These are phyloP conservation scores for Leptodactylus fuscus DNA, from an alignment of 2,113 vertebrate genomes.

Conservation along the genomic window DNA sequence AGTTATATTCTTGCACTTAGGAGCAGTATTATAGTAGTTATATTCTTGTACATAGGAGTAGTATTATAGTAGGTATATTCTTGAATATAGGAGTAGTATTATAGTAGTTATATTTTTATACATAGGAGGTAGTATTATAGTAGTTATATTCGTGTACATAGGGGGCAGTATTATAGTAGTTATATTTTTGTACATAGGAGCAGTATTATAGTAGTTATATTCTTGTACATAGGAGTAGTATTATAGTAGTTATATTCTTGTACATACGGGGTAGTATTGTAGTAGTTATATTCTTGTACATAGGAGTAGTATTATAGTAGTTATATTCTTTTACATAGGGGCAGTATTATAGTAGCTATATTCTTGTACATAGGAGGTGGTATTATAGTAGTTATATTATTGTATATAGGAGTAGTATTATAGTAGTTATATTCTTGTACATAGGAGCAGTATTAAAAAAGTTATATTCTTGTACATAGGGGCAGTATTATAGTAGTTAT, in stretches of 20 bases:
- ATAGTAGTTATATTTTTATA: no score
- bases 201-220: conserved; percentile 7
- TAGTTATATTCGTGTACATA: no score
- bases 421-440: conserved; percentile 6
- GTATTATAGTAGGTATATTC: no score
- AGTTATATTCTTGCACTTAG: no score
- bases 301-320: conserved; percentile 12
- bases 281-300: conserved; percentile 11
- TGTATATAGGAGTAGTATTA: conserved; percentile 3
- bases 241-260: conserved; percentile 19
- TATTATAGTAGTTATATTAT: background rate
- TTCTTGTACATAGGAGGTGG: background rate
- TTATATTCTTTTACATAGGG: background rate
- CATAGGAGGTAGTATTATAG: no score
- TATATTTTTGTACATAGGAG: no score
- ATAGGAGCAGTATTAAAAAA: background rate
- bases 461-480: background rate
- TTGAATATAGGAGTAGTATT: no score
- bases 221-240: background rate
- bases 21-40: no score
- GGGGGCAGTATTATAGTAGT: no score
- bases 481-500: conserved; percentile 9
- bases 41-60: no score
- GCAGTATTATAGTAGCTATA: background rate
- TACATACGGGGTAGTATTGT: background rate